Evolutionary conservation across 2,888 invertebrate genomes (phyloP).

Genomic region (Drosophila lutescens): DNA sequence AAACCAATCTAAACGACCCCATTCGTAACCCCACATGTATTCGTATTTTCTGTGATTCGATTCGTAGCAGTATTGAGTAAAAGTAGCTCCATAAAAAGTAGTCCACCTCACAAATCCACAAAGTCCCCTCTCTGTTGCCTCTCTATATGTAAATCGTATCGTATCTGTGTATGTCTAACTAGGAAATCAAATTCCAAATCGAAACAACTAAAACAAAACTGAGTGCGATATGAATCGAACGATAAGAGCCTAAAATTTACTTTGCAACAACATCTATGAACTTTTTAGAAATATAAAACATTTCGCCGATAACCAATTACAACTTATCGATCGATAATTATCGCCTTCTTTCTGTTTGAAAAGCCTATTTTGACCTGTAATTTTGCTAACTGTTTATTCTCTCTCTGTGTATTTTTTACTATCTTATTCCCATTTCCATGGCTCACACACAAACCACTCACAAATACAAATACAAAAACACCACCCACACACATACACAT

Average conservation of each 20-base stretch:
- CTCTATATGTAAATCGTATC: conserved; percentile 37
- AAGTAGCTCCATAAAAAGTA: conserved; percentile 41
- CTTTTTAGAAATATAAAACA: neutral
- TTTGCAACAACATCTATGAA: too few species aligned
- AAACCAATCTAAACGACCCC: conserved; percentile 20
- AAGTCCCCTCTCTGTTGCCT: conserved; percentile 28
- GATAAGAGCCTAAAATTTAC: neutral
- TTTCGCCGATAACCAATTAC: neutral
- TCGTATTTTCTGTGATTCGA: conserved; percentile 72
- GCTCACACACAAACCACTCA: conserved; percentile 39
- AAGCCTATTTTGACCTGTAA: conserved; percentile 56
- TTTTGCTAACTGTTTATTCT: conserved; percentile 74
- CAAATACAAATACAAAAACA: conserved; percentile 27
- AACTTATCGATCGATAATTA: conserved; percentile 50
- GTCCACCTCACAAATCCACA: conserved; percentile 28
- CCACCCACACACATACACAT: conserved; percentile 21
- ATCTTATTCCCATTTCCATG: conserved; percentile 53
- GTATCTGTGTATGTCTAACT: conserved; percentile 63
- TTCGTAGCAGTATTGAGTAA: conserved; percentile 53
- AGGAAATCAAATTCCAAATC: conserved; percentile 55
- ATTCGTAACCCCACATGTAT: conserved; percentile 49
- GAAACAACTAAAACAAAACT: conserved; percentile 27
- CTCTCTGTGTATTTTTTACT: conserved; percentile 72
- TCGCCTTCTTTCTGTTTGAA: conserved; percentile 56
- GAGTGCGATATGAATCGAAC: conserved; percentile 54